Evolutionary conservation across 2,888 invertebrate genomes (phyloP).

Genomic region (Luperina testacea): DNA sequence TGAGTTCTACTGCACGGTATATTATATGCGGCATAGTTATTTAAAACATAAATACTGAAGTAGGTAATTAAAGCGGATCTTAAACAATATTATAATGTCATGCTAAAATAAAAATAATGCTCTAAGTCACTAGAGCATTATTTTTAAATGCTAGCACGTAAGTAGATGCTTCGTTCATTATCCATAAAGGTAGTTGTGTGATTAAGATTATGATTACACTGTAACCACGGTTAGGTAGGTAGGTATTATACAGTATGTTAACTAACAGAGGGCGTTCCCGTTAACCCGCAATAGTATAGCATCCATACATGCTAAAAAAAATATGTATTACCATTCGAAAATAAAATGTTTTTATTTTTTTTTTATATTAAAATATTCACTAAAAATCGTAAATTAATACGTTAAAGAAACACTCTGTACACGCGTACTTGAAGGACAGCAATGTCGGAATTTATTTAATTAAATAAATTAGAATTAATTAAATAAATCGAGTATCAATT

Average conservation of each 20-base stretch:
- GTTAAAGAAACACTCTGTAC: too few relatives aligned
- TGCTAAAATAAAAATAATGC: constrained; percentile 15
- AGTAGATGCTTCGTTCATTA: constrained; percentile 26
- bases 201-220: constrained; percentile 32
- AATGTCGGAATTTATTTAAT: too few relatives aligned
- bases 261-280: too few relatives aligned
- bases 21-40: constrained; percentile 14
- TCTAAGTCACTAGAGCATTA: constrained; percentile 42
- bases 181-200: constrained; percentile 27
- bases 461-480: too few relatives aligned
- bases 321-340: too few relatives aligned
- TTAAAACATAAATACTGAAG: constrained; percentile 18
- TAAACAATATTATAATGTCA: constrained; percentile 52
- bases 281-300: too few relatives aligned
- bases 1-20: constrained; percentile 24
- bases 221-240: constrained; percentile 4
- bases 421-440: too few relatives aligned
- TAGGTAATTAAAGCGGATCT: constrained; percentile 49
- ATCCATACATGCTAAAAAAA: too few relatives aligned
- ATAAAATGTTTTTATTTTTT: too few relatives aligned
- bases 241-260: constrained; percentile 38
- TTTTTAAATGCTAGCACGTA: constrained; percentile 46
- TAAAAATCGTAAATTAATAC: too few relatives aligned
- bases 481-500: too few relatives aligned
- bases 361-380: too few relatives aligned